phyloP scores from a whole-genome alignment of 2,797 vertebrate species.

The Nyctalus aviator region DNA sequence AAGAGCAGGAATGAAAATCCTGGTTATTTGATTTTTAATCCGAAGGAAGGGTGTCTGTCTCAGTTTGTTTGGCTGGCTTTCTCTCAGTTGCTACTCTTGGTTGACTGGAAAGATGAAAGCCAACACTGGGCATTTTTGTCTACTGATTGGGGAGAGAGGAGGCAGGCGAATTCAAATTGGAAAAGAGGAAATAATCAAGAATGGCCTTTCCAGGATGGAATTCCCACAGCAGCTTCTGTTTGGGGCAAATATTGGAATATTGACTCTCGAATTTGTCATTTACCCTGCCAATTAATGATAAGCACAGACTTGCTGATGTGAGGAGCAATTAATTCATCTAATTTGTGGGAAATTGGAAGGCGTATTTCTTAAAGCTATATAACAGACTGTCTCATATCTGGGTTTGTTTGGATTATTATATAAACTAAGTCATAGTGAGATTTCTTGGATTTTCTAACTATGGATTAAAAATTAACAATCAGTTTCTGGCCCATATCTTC shows the following conservation, averaged over 20 bases:
- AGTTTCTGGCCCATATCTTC: conserved; percentile 48
- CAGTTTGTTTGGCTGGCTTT: background rate
- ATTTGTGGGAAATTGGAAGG: background rate
- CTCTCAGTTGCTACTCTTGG: background rate
- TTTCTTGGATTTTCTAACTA: conserved; percentile 59
- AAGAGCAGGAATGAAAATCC: background rate
- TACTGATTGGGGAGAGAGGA: conserved; percentile 14
- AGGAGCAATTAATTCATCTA: background rate
- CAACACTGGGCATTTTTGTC: background rate
- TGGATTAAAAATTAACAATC: conserved; percentile 57
- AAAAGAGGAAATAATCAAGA: background rate
- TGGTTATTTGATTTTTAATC: background rate
- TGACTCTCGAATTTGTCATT: background rate
- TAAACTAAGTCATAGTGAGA: conserved; percentile 46
- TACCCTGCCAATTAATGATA: background rate
- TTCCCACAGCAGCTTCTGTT: background rate
- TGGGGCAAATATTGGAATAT: background rate
- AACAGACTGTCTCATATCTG: conserved; percentile 29
- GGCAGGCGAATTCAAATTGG: background rate
- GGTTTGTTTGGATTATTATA: conserved; percentile 45
- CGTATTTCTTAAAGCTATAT: background rate
- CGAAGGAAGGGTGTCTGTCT: background rate
- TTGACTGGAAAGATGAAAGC: background rate
- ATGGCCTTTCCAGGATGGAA: background rate
- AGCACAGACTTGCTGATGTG: background rate